Percentiles rank a stretch among this genome's conserved stretches.
Evolutionary conservation across 1,140 invertebrate genomes (phyloP).

Genomic region (Drosophila willistoni): DNA sequence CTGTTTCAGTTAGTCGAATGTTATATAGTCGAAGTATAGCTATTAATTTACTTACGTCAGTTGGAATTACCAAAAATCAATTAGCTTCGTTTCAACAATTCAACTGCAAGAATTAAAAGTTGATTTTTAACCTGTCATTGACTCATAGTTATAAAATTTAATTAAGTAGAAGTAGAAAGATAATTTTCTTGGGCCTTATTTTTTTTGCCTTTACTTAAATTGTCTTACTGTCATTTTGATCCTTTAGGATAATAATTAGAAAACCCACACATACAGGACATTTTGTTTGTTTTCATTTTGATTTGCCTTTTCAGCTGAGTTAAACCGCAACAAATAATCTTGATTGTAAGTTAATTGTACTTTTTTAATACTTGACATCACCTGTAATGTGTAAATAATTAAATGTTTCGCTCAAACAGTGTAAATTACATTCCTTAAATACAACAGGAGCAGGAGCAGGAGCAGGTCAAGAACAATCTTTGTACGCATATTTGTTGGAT

Average conservation of each 20-base stretch:
- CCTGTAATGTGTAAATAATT: constrained; percentile 16
- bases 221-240: background rate
- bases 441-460: background rate
- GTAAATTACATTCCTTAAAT: constrained; percentile 10
- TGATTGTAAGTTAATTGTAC: constrained; percentile 2
- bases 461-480: too few species aligned
- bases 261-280: background rate
- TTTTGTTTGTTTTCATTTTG: background rate
- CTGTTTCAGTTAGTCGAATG: too few species aligned
- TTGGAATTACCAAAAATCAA: too few species aligned
- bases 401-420: constrained; percentile 13
- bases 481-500: constrained; percentile 18
- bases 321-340: constrained; percentile 1
- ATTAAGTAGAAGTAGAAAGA: too few species aligned
- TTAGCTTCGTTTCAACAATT: too few species aligned
- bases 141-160: too few species aligned
- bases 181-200: too few species aligned
- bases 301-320: background rate
- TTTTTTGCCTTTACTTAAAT: too few species aligned
- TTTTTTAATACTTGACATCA: constrained; percentile 22
- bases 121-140: too few species aligned
- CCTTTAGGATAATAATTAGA: background rate
- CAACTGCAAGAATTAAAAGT: too few species aligned
- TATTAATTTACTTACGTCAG: too few species aligned
- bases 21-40: too few species aligned